Conservation (phyloP, 1,140 invertebrate genomes). For the Halesus radiatus region DNA sequence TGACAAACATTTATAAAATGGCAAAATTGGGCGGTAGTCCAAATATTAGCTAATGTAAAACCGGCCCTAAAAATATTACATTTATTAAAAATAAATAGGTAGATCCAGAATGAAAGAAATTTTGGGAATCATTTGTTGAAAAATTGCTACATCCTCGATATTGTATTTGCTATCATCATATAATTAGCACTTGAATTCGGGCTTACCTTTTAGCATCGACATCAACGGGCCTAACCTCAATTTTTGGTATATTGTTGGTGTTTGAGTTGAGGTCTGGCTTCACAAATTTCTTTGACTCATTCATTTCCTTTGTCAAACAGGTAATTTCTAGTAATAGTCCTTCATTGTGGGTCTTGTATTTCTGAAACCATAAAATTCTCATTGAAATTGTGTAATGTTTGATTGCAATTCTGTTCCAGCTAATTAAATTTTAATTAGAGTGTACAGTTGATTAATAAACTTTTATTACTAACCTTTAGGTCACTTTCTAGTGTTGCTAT, state of each 20-base stretch:
- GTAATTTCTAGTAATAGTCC: conserved; percentile 43
- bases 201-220: conserved; percentile 38
- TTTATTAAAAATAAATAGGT: too few species aligned
- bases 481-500: conserved; percentile 64
- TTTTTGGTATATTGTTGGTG: conserved; percentile 14
- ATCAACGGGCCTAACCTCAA: background rate
- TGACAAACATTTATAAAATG: too few species aligned
- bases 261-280: conserved; percentile 28
- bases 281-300: conserved; percentile 37
- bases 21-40: too few species aligned
- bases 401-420: background rate
- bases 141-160: too few species aligned
- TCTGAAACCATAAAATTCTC: conserved; percentile 42
- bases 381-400: background rate
- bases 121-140: too few species aligned
- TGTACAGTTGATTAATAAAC: too few species aligned
- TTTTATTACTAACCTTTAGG: conserved; percentile 61
- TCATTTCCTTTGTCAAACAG: conserved; percentile 46
- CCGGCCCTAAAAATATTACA: too few species aligned
- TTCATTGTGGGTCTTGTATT: conserved; percentile 42
- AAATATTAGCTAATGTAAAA: too few species aligned
- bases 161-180: too few species aligned
- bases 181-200: too few species aligned
- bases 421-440: too few species aligned
- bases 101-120: too few species aligned